Base-by-base conservation (phyloP, 2,888 invertebrate species). In the Lampropteryx suffumata region DNA sequence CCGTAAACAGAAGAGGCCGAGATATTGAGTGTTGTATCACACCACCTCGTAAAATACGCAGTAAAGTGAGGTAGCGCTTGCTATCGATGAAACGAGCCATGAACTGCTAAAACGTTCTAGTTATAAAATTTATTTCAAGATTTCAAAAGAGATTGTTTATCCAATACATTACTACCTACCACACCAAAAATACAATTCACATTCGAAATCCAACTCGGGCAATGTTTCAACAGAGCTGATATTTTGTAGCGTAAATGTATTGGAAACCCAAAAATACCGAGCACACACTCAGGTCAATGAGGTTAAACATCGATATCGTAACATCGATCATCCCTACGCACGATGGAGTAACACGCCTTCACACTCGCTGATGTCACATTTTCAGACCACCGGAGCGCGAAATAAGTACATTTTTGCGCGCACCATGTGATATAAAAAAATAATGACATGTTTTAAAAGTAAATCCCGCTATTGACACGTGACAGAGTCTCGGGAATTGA, bases 391-490 rank as follows among this genome's bases (percentile, higher is more conserved):
- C 84, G 90, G 88, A 90, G 89, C 90, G 89, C 76, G 84, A 87
- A 89, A 90, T 90, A 90, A 89, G 89, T 87, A 90, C 89, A 89
- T 89, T 65, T 84, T 89, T 89, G 84, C 85, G 82, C 85, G 75
- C 76, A 77, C 79, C 77, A 77, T 76, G 80, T 84, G 81, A 85
- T 85, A 84, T 71, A 86, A 89, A 84, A 84, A 84, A 84, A 87
- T 87, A 85, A 88, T 86, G 84, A 84, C 82, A 73, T 82, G 81
- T 85, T 85, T 84, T 84, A 81, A 85, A 84, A 82, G 83, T 81
- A 83, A 84, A 80, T 82, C 80, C 75, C 69, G 73, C 69, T 72
- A 79, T 82, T 79, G 79, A 80, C 77, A 77, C 73, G 67, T 76
- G 73, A 73, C 67, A 63, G 67, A 54, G 64, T 65, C 67, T 54